Conservation (phyloP, 2,888 invertebrate genomes). For the Ligdia adustata region DNA sequence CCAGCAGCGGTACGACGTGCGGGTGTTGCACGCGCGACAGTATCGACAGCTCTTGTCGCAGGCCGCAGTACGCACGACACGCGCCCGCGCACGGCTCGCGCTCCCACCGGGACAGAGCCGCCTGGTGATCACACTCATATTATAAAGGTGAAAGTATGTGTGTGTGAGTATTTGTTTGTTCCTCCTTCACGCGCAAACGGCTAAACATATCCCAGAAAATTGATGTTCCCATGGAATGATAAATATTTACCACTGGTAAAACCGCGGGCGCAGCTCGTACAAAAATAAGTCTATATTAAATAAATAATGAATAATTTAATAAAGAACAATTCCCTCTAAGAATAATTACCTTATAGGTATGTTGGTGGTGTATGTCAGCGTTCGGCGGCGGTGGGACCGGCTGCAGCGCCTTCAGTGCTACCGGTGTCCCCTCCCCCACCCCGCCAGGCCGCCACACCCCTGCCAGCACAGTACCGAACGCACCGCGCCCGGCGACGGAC, state of each 20-base stretch:
- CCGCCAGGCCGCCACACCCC: slow-evolving; percentile 86
- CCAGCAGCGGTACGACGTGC: slow-evolving; percentile 96
- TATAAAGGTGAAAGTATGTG: too few species aligned
- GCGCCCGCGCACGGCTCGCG: slow-evolving; percentile 96
- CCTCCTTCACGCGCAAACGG: too few species aligned
- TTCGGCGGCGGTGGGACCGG: slow-evolving; percentile 91
- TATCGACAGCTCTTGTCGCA: slow-evolving; percentile 96
- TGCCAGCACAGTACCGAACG: slow-evolving; percentile 98
- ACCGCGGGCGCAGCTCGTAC: too few species aligned
- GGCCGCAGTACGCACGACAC: slow-evolving; percentile 98
- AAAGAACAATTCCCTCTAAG: too few species aligned
- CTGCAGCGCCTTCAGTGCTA: slow-evolving; percentile 98
- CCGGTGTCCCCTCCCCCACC: slow-evolving; percentile 69
- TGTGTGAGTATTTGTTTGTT: too few species aligned
- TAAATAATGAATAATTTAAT: too few species aligned
- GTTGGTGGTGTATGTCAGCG: slow-evolving; percentile 49
- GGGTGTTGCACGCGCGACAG: slow-evolving; percentile 93
- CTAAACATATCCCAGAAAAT: too few species aligned
- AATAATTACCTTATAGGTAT: slow-evolving; percentile 65
- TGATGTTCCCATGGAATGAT: too few species aligned
- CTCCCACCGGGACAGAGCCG: slow-evolving; percentile 95
- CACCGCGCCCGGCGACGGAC: slow-evolving; percentile 95
- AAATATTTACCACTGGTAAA: too few species aligned
- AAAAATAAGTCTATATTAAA: too few species aligned
- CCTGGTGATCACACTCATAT: too few species aligned